These are phyloP conservation scores for Calliphora vomitoria DNA, from an alignment of 2,888 invertebrate genomes.

Conservation along the genomic window DNA sequence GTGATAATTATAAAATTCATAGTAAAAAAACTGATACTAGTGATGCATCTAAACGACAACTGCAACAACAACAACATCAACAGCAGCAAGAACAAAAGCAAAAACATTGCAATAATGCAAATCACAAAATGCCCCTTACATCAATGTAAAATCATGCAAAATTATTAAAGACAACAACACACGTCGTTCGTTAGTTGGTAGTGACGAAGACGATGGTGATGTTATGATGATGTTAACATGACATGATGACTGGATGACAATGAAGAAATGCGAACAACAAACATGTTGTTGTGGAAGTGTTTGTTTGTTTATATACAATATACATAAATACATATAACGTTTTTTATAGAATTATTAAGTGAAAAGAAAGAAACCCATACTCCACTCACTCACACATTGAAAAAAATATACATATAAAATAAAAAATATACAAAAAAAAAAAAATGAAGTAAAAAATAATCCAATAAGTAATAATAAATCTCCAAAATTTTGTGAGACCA, in stretches of 20 bases:
- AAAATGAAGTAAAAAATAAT: constrained; percentile 17
- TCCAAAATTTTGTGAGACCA: constrained; percentile 64
- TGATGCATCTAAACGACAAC: constrained; percentile 75
- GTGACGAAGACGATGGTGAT: not conserved
- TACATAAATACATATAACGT: not conserved
- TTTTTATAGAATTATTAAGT: constrained; percentile 20
- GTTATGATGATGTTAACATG: not conserved
- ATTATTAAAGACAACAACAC: not conserved
- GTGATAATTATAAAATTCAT: constrained; percentile 78
- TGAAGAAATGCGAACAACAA: constrained; percentile 26
- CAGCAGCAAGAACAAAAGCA: constrained; percentile 21
- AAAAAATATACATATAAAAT: constrained; percentile 29
- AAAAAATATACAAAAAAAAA: constrained; percentile 19
- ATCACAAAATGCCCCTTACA: constrained; percentile 76
- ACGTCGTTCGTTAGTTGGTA: not conserved
- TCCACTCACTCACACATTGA: constrained; percentile 32
- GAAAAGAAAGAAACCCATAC: constrained; percentile 34
- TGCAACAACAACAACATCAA: constrained; percentile 35
- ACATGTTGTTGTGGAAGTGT: constrained; percentile 1
- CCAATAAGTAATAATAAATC: constrained; percentile 53
- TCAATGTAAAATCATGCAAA: constrained; percentile 76
- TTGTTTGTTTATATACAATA: constrained; percentile 30
- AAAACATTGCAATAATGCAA: constrained; percentile 51
- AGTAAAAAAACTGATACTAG: constrained; percentile 73
- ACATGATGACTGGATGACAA: constrained; percentile 1